A percentile compares a stretch with the other conserved stretches of the same genome.
phyloP scores from a whole-genome alignment of 2,113 vertebrate genomes.

The Ammodytes dubius region DNA sequence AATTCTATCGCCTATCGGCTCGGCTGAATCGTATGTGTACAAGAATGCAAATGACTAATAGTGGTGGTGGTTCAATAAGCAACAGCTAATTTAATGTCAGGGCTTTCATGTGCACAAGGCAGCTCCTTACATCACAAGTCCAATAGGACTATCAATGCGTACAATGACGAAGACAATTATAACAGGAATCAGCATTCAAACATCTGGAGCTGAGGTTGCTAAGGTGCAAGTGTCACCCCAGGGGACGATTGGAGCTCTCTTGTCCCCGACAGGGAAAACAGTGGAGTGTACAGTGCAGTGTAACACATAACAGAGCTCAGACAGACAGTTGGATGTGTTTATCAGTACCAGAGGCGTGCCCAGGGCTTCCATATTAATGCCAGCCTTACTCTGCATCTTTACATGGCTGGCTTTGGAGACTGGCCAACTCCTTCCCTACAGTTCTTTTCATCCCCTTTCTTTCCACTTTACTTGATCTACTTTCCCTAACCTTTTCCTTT shows the following conservation, averaged over 20 bases:
- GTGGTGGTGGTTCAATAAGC: not conserved
- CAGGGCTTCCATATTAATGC: constrained; percentile 56
- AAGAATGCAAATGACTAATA: not conserved
- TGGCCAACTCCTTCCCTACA: constrained; percentile 32
- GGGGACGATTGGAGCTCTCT: constrained; percentile 60
- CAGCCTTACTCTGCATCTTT: constrained; percentile 58
- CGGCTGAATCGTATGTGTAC: not conserved
- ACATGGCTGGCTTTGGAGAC: constrained; percentile 49
- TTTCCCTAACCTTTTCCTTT: not conserved
- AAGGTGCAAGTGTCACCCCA: constrained; percentile 58
- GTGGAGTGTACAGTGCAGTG: constrained; percentile 47
- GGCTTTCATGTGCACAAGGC: not conserved
- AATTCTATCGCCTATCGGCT: not conserved
- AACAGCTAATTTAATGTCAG: not conserved
- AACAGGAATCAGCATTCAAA: constrained; percentile 26
- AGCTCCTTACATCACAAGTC: not conserved
- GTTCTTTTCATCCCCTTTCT: constrained; percentile 1
- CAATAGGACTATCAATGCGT: not conserved
- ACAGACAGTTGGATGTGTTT: constrained; percentile 69
- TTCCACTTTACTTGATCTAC: not conserved
- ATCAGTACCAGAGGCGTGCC: constrained; percentile 61
- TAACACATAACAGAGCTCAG: constrained; percentile 60
- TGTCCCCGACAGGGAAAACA: constrained; percentile 65
- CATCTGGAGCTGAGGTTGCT: constrained; percentile 37
- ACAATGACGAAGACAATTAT: constrained; percentile 30